These are phyloP conservation scores for Salvelinus fontinalis DNA, from an alignment of 2,113 vertebrate genomes.

Conservation along the genomic window DNA sequence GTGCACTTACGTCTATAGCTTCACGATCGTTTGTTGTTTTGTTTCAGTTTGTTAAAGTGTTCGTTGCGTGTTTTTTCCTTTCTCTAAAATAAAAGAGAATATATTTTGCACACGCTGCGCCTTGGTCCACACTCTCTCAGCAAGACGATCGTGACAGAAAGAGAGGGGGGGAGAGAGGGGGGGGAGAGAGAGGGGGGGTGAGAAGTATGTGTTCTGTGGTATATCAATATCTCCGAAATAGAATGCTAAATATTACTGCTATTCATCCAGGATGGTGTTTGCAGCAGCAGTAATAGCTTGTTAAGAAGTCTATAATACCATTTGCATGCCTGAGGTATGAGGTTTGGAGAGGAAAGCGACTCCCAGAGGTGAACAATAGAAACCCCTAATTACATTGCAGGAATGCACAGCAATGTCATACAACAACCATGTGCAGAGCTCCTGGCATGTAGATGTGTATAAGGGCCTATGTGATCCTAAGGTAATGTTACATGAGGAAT, in stretches of 20 bases:
- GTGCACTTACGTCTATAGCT: too few species aligned
- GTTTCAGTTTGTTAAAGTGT: too few species aligned
- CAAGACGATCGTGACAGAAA: too few species aligned
- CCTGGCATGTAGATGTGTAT: not conserved
- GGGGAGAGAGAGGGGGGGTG: too few species aligned
- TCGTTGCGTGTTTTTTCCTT: too few species aligned
- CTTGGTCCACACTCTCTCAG: too few species aligned
- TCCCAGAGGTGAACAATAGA: conserved; percentile 52
- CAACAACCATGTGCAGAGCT: conserved; percentile 4
- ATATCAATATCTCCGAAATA: not conserved
- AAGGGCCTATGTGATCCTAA: not conserved
- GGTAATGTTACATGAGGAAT: not conserved
- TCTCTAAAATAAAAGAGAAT: too few species aligned
- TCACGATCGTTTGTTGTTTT: too few species aligned
- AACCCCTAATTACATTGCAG: conserved; percentile 49
- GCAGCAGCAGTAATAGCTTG: not conserved
- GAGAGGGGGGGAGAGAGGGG: too few species aligned
- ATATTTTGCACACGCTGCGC: too few species aligned
- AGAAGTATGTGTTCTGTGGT: not conserved
- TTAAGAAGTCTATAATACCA: not conserved
- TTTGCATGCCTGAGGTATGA: not conserved
- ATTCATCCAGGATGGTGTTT: not conserved
- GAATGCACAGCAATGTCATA: conserved; percentile 39
- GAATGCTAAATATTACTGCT: not conserved
- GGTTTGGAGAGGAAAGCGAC: conserved; percentile 8